Evolutionary conservation across 2,888 invertebrate genomes (phyloP), one percentile per base, ranked within the genome.

Genomic region (Drosophila nr. fundita): DNA sequence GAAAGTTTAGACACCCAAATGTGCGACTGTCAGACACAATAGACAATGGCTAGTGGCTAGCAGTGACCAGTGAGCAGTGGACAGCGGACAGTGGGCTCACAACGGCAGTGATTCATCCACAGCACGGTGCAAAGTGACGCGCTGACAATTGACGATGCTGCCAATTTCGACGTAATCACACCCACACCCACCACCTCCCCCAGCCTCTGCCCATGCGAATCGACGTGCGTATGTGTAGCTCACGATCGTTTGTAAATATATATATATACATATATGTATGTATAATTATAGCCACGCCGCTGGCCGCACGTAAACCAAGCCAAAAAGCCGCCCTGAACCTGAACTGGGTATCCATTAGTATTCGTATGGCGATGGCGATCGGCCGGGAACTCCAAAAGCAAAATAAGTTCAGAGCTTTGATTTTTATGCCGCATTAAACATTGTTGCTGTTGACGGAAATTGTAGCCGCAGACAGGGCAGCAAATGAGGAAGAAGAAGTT

Each of bases 261-360:
- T 49, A 49, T 29, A 48, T 10, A 40, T 40, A n/a, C n/a, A 42
- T 21, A 5, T 42, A 21, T 42, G 0, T 42, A 5, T 21, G 6
- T 13, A 8, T 27, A 18, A 8, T 24, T 34, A 53, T 13, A n/a
- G 42, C n/a, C 13, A 53, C 40, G 63, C 15, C 55, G 57, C 13
- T 57, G 63, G 55, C 48, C 55, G 76, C 83, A 83, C 78, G 81
- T 83, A 78, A 76, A 54, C 62, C 72, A 60, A 71, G 36, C 21
- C 76, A 55, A 71, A 55, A 32, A 57, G 62, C 55, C 45, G 70
- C 52, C 38, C 70, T 63, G 63, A 52, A 58, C 54, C 52, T 71
- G 70, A 70, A 58, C 52, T 45, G 48, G 24, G 4, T 7, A 48
- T 42, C 40, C 11, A 62, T 83, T 76, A 71, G 70, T 82, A 83